Base-by-base conservation (phyloP, 64 coral and sea anemone species). In the Exaiptasia diaphana region DNA sequence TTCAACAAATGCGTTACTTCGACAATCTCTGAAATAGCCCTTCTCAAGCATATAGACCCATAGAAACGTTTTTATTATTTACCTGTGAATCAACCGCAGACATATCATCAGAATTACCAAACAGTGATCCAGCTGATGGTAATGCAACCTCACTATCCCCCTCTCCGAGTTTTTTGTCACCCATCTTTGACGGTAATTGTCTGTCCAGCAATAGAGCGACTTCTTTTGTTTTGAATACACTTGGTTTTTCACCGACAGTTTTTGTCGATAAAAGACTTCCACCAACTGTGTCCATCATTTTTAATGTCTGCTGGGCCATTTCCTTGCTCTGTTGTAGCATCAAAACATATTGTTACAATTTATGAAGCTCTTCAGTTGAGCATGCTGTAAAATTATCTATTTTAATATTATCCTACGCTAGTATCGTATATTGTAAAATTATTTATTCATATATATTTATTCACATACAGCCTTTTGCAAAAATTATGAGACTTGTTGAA, bases 71-170 rank as follows among this genome's bases (percentile, higher is more conserved):
- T n/a, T n/a, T n/a, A n/a, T n/a, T n/a, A 29, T n/a, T 53, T 74
- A 94, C 91, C 86, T 89, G 91, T 35, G 91, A 94, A 42, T 94
- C 91, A 27, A 94, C 80, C 2, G 80, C 81, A 18, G 86, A 64
- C 34, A 94, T 46, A 73, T 50, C 39, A 32, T 53, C 49, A 9
- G 86, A 52, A 1, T 25, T 38, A 35, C 64, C 44, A 75, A 94
- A 94, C 14, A 94, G 53, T 10, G 80, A 62, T 5, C 32, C 64
- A 32, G 91, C 91, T 13, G 91, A 94, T 24, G 91, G 91, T 8
- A 94, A 39, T 44, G 73, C 67, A 25, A 94, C 91, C 5, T 64
- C 74, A 22, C 64, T 69, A 10, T 72, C 46, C 15, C 86, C 64
- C 42, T 85, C 79, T 22, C 64, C 20, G 5, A 94, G 38, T 29